Percentiles rank a stretch among this genome's conserved stretches.
Conservation (phyloP, 2,888 invertebrate species). For the Candidula unifasciata region DNA sequence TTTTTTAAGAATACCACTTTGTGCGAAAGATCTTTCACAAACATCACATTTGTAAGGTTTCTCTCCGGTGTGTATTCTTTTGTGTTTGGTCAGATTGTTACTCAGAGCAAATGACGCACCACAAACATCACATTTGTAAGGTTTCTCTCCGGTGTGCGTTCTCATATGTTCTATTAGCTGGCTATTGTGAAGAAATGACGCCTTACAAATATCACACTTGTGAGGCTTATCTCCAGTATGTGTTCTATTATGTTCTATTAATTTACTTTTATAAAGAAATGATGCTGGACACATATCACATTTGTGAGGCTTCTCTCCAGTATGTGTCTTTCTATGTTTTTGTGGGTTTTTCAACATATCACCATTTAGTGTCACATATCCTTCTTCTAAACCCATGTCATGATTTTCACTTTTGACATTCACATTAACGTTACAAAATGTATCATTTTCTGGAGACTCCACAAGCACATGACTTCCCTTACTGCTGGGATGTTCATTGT, state of each 20-base stretch:
- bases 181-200: too few relatives aligned
- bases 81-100: background rate
- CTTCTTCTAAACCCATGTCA: too few relatives aligned
- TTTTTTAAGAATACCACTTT: background rate
- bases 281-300: background rate
- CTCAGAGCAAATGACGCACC: background rate
- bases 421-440: too few relatives aligned
- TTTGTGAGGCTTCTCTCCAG: background rate
- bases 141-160: background rate
- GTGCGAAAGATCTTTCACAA: background rate
- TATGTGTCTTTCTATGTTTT: background rate
- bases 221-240: background rate
- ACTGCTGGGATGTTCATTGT: too few relatives aligned
- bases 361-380: too few relatives aligned
- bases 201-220: background rate
- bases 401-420: too few relatives aligned
- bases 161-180: background rate
- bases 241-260: background rate
- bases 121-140: constrained; percentile 12
- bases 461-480: too few relatives aligned
- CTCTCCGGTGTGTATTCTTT: background rate
- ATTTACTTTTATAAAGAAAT: background rate
- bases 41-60: background rate
- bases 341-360: too few relatives aligned
- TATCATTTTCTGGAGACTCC: too few relatives aligned